Evolutionary conservation across 2,797 vertebrate species (phyloP), one percentile per base, ranked within the genome.

Genomic region (Hirundo rustica): DNA sequence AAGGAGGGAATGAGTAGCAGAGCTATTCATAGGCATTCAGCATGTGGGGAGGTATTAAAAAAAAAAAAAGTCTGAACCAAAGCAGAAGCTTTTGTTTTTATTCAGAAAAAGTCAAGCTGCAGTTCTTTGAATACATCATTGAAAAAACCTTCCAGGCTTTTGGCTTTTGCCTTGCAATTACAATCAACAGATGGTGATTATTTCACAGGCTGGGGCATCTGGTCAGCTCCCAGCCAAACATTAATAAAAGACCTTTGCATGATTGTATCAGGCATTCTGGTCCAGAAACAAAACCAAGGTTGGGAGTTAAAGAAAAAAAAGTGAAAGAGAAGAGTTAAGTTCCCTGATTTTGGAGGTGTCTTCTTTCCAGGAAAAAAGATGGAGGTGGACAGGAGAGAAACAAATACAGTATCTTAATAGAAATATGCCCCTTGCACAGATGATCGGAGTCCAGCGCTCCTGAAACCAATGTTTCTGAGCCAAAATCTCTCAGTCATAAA

Each of bases 131-230:
- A 74, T 89, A 92, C 94, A 95, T 94, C 95, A 95, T 74, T 80
- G 67, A 85, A 95, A 97, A 95, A 93, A 88, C 92, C 96, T 96
- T 95, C 88, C 89, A 95, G 96, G 94, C 95, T 95, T 97, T 96
- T 96, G 95, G 96, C 92, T 96, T 97, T 97, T 85, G 95, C 85
- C 74, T 93, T 85, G 71, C 21, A 20, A 96, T 95, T 96, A 92
- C 94, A 75, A 96, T 97, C 96, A 96, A 96, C 96, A 97, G 94
- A 97, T 96, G 96, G 96, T 93, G 94, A 95, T 97, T 96, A 96
- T 95, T 97, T 93, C 89, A 93, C 74, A 94, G 93, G 93, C 96
- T 79, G n/a, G 92, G 94, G 96, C 96, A 97, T 97, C 96, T 97
- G 95, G 96, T 96, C 91, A 96, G 67, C 89, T 95, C 83, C 88